A percentile compares a stretch with the other conserved stretches of the same genome.
phyloP scores from a whole-genome alignment of 1,140 invertebrate genomes.

The Dolichoris vasculosae region DNA sequence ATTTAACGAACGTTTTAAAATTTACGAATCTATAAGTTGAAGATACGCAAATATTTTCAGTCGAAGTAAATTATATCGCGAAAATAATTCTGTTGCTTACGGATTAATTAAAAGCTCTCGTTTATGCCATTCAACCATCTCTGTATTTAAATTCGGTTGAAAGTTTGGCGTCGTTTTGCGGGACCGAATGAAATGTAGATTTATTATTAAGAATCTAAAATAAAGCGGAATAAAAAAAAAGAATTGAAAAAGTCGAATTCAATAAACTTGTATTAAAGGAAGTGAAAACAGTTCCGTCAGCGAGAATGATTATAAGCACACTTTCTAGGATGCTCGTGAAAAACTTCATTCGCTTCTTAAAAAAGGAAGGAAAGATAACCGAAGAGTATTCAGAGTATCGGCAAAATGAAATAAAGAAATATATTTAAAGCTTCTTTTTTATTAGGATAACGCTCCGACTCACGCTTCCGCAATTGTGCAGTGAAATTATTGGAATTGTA shows the following conservation, averaged over 20 bases:
- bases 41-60: too few species aligned
- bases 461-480: neutral
- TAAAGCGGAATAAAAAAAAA: neutral
- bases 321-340: neutral
- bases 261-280: neutral
- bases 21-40: too few species aligned
- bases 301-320: neutral
- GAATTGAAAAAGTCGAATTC: neutral
- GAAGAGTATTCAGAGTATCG: neutral
- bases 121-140: too few species aligned
- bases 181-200: neutral
- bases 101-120: neutral
- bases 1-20: too few species aligned
- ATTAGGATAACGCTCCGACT: neutral
- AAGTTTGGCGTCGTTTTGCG: neutral
- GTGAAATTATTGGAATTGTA: slow-evolving; percentile 13
- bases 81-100: neutral
- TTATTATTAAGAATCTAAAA: neutral
- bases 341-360: neutral
- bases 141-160: too few species aligned
- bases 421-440: slow-evolving; percentile 10
- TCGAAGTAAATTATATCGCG: too few species aligned
- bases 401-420: neutral
- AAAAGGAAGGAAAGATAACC: neutral
- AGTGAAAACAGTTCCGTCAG: neutral